Evolutionary conservation across 2,797 vertebrate species (phyloP).

Genomic region (Balearica regulorum): DNA sequence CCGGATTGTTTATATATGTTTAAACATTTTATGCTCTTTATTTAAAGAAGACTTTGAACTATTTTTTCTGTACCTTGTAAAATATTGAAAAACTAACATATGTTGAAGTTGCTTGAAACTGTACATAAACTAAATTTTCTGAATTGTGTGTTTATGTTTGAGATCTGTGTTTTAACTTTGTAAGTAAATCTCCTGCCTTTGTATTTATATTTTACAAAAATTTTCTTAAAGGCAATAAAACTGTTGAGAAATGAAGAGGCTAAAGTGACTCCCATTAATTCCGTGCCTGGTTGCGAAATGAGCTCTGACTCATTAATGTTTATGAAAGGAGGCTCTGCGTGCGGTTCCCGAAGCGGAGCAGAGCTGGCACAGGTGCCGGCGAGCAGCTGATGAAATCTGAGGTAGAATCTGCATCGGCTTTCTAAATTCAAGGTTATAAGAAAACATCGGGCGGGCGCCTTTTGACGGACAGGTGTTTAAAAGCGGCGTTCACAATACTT

Average conservation of each 20-base stretch:
- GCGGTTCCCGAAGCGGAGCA: neutral
- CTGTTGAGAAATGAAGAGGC: constrained; percentile 78
- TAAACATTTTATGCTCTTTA: constrained; percentile 89
- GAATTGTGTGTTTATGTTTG: constrained; percentile 94
- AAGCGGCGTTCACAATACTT: neutral
- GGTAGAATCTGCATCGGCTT: neutral
- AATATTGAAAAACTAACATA: constrained; percentile 91
- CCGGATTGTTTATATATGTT: constrained; percentile 83
- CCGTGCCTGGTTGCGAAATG: neutral
- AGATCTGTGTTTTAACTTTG: constrained; percentile 97
- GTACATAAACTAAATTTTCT: constrained; percentile 95
- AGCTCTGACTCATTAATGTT: neutral
- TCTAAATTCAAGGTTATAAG: neutral
- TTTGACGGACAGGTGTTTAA: neutral
- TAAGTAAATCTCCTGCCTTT: constrained; percentile 99
- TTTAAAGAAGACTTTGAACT: constrained; percentile 93
- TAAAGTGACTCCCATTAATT: constrained; percentile 34
- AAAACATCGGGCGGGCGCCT: neutral
- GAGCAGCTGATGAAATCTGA: neutral
- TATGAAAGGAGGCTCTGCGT: neutral
- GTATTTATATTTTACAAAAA: constrained; percentile 99
- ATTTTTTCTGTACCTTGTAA: constrained; percentile 93
- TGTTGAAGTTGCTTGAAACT: constrained; percentile 87
- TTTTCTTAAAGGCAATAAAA: constrained; percentile 97
- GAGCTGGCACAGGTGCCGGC: neutral